Conservation (phyloP, 2,797 vertebrate species). For the Sardinella longiceps region DNA sequence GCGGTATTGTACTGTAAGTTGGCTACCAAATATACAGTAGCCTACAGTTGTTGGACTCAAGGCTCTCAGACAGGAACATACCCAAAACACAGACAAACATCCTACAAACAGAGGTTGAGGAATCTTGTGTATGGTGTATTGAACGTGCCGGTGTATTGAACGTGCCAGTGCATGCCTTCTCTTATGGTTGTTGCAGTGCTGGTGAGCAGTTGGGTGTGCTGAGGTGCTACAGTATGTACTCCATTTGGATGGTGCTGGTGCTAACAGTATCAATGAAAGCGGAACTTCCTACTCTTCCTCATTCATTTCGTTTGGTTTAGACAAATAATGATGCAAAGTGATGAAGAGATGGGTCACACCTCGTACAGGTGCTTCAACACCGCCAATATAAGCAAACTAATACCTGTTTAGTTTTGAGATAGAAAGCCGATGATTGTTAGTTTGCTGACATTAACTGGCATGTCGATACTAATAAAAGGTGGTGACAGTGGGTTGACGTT, state of each 20-base stretch:
- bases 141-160: neutral
- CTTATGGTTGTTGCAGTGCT: too few species aligned
- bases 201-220: neutral
- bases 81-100: too few species aligned
- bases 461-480: neutral
- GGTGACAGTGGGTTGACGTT: slow-evolving; percentile 7
- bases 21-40: neutral
- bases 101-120: neutral
- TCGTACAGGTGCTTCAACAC: neutral
- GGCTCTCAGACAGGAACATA: neutral
- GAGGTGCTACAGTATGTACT: neutral
- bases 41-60: too few species aligned
- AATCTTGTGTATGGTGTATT: neutral
- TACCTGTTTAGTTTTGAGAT: slow-evolving; percentile 8
- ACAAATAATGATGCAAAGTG: neutral
- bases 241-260: neutral
- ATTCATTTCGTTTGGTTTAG: neutral
- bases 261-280: neutral
- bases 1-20: neutral
- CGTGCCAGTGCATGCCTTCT: neutral
- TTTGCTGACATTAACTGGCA: neutral
- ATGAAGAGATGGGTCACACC: neutral
- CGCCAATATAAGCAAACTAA: too few species aligned
- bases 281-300: neutral
- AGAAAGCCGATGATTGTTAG: neutral